Percentiles rank a stretch among this genome's conserved stretches.
Conservation (phyloP, 2,888 invertebrate species). For the Sturmia bella region DNA sequence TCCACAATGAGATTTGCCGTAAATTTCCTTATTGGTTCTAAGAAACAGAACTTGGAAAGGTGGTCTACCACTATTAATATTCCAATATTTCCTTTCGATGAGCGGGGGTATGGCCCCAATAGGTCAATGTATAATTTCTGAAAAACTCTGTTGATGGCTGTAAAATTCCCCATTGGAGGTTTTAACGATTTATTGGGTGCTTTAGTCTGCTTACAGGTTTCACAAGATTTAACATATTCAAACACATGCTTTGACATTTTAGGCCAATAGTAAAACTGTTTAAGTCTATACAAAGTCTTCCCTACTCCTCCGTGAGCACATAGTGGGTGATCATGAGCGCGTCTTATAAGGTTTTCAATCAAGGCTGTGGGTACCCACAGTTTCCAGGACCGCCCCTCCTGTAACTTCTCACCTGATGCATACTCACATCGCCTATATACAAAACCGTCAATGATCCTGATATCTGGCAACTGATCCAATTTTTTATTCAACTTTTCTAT, state of each 20-base stretch:
- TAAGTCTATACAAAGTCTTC: not conserved
- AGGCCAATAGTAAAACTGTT: conserved; percentile 11
- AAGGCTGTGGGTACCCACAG: conserved; percentile 1
- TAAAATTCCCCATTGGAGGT: not conserved
- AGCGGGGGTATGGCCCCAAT: conserved; percentile 8
- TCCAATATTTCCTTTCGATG: not conserved
- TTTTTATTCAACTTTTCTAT: no score
- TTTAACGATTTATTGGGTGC: not conserved
- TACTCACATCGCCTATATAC: conserved; percentile 1
- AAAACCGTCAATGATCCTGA: not conserved
- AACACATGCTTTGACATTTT: conserved; percentile 4
- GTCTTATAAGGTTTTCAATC: not conserved
- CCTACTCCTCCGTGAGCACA: no score
- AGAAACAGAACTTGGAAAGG: conserved; percentile 8
- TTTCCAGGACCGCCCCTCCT: conserved; percentile 13
- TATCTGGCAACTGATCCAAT: not conserved
- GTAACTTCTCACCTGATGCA: not conserved
- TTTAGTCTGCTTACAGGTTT: conserved; percentile 17
- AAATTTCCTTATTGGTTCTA: conserved; percentile 17
- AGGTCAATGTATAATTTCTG: conserved; percentile 7
- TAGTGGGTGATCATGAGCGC: conserved; percentile 16
- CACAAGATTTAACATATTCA: conserved; percentile 8
- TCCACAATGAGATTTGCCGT: not conserved
- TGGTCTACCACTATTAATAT: conserved; percentile 11
- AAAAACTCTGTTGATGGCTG: not conserved